These are phyloP conservation scores for Scotopteryx bipunctaria DNA, from an alignment of 2,888 invertebrate species.

Conservation along the genomic window DNA sequence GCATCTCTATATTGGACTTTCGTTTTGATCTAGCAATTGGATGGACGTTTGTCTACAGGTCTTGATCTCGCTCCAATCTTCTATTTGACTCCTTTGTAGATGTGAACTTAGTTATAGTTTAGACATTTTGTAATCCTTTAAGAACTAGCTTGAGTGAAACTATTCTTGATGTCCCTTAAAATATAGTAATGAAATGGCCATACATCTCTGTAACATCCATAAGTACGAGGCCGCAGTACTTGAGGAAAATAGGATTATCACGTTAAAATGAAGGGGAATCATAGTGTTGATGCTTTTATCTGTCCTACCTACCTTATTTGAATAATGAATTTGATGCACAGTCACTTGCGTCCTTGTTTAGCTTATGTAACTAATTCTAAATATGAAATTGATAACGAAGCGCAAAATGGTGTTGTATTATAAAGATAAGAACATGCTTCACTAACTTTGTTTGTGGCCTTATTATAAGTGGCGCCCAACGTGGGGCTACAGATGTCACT, in stretches of 20 bases:
- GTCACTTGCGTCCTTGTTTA: slow-evolving; percentile 67
- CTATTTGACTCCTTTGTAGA: slow-evolving; percentile 59
- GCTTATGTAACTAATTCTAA: slow-evolving; percentile 46
- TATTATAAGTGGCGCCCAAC: slow-evolving; percentile 71
- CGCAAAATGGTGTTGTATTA: slow-evolving; percentile 64
- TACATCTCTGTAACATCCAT: not conserved
- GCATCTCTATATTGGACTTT: slow-evolving; percentile 12
- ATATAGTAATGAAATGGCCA: not conserved
- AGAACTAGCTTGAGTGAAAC: slow-evolving; percentile 32
- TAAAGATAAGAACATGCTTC: slow-evolving; percentile 64
- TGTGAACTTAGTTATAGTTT: slow-evolving; percentile 58
- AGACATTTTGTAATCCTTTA: slow-evolving; percentile 36
- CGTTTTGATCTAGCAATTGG: not conserved
- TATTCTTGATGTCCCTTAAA: not conserved
- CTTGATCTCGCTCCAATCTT: slow-evolving; percentile 68
- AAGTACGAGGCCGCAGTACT: not conserved
- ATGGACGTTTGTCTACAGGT: slow-evolving; percentile 8
- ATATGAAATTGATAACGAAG: slow-evolving; percentile 52
- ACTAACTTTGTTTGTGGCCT: slow-evolving; percentile 80
- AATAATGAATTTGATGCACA: slow-evolving; percentile 49
- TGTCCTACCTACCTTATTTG: slow-evolving; percentile 24
- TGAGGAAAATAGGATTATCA: not conserved
- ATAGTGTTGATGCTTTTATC: slow-evolving; percentile 13
- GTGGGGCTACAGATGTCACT: slow-evolving; percentile 61
- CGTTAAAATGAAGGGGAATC: not conserved